Evolutionary conservation across 1,140 invertebrate species (phyloP).

Genomic region (Helicoverpa zea): DNA sequence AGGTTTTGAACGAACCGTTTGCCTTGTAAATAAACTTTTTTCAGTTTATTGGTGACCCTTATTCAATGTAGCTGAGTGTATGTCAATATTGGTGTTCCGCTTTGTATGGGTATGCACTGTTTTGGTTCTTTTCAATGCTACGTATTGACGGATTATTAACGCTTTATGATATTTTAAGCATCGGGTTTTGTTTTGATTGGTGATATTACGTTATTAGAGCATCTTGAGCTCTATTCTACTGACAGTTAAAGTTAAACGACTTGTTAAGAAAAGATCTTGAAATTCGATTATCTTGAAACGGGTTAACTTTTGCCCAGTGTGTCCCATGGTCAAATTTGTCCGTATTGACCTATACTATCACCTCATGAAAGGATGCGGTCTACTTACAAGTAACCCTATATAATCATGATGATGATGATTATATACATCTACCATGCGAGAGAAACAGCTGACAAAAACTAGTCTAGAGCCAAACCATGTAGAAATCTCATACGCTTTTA

Average conservation of each 20-base stretch:
- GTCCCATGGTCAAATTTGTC: too few species aligned
- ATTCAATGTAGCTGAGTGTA: slow-evolving; percentile 15
- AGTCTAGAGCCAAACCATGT: neutral
- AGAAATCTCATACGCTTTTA: slow-evolving; percentile 24
- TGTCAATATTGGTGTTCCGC: slow-evolving; percentile 1
- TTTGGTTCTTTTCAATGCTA: neutral
- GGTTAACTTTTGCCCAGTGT: too few species aligned
- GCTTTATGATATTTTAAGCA: neutral
- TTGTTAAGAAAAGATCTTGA: too few species aligned
- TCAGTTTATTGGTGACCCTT: slow-evolving; percentile 32
- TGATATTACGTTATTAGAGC: too few species aligned
- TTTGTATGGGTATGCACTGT: slow-evolving; percentile 2
- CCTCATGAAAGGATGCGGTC: too few species aligned
- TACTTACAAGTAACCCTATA: too few species aligned
- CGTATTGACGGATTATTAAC: neutral
- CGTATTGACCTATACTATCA: too few species aligned
- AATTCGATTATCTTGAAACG: too few species aligned
- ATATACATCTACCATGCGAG: neutral
- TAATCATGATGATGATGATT: too few species aligned
- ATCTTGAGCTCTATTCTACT: too few species aligned
- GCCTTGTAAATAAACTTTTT: slow-evolving; percentile 25
- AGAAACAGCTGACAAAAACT: neutral
- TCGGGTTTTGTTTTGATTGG: too few species aligned
- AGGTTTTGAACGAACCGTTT: neutral
- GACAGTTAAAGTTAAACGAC: too few species aligned